phyloP scores from a whole-genome alignment of 2,113 vertebrate genomes.

The Lamprotornis superbus region DNA sequence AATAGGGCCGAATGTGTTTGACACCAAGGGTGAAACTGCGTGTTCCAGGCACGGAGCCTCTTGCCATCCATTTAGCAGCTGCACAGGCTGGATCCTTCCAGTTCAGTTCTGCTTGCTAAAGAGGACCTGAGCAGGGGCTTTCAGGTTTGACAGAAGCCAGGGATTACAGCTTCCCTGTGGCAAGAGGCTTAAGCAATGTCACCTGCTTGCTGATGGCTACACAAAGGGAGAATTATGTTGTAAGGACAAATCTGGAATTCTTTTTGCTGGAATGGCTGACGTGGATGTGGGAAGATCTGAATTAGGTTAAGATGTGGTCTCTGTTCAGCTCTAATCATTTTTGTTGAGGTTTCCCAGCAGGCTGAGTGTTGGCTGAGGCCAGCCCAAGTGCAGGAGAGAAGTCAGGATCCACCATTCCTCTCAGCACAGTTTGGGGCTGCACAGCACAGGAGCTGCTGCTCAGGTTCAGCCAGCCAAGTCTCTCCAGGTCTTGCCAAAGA shows the following conservation, averaged over 20 bases:
- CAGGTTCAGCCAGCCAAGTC: not conserved
- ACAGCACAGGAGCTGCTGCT: not conserved
- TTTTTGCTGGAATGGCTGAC: not conserved
- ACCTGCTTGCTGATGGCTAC: not conserved
- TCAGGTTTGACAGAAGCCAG: not conserved
- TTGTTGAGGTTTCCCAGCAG: not conserved
- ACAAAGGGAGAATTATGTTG: not conserved
- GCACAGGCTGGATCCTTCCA: not conserved
- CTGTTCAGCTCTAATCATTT: not conserved
- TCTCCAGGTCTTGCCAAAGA: conserved; percentile 1
- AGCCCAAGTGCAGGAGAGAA: not conserved
- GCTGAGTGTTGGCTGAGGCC: not conserved
- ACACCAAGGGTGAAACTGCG: not conserved
- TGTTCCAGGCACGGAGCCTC: not conserved
- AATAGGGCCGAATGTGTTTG: conserved; percentile 1
- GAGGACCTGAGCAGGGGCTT: not conserved
- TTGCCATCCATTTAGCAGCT: not conserved
- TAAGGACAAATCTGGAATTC: not conserved
- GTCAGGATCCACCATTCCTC: not conserved
- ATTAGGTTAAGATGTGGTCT: not conserved
- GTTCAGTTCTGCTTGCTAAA: not conserved
- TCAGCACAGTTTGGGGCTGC: not conserved
- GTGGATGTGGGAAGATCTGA: not conserved
- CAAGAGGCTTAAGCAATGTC: not conserved
- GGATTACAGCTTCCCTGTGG: not conserved